A percentile compares a stretch with the other conserved stretches of the same genome.
These are phyloP conservation scores for Gyrodactylus bullatarudis DNA, from an alignment of 1,140 invertebrate species.

Conservation along the genomic window DNA sequence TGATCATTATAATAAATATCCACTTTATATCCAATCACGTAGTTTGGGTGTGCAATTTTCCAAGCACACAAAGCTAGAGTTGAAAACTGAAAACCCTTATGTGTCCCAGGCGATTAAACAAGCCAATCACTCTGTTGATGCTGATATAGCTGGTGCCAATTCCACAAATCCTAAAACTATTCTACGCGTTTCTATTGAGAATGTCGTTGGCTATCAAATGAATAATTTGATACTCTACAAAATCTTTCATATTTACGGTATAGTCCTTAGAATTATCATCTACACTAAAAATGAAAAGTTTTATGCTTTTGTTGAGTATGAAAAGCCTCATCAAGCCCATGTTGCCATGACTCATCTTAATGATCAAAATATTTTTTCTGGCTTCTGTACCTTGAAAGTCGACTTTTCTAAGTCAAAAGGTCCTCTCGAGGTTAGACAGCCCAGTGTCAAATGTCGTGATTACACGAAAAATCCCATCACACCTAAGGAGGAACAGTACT, in stretches of 20 bases:
- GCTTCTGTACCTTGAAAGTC: background rate
- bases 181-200: background rate
- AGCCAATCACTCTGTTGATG: background rate
- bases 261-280: background rate
- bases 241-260: background rate
- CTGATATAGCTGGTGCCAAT: background rate
- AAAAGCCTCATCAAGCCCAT: background rate
- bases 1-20: slow-evolving; percentile 48
- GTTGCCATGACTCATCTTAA: slow-evolving; percentile 1
- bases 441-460: background rate
- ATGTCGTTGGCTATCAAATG: background rate
- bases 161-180: background rate
- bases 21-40: slow-evolving; percentile 35
- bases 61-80: slow-evolving; percentile 44
- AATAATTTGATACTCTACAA: slow-evolving; percentile 4
- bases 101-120: background rate
- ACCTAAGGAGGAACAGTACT: background rate
- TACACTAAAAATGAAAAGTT: slow-evolving; percentile 4
- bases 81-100: slow-evolving; percentile 69
- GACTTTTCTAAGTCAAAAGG: slow-evolving; percentile 3
- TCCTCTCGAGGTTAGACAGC: background rate
- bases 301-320: background rate
- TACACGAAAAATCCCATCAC: background rate
- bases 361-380: background rate
- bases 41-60: slow-evolving; percentile 79